These are phyloP conservation scores for Grammomys dolichurus DNA, from an alignment of 2,113 vertebrate species.

Conservation along the genomic window DNA sequence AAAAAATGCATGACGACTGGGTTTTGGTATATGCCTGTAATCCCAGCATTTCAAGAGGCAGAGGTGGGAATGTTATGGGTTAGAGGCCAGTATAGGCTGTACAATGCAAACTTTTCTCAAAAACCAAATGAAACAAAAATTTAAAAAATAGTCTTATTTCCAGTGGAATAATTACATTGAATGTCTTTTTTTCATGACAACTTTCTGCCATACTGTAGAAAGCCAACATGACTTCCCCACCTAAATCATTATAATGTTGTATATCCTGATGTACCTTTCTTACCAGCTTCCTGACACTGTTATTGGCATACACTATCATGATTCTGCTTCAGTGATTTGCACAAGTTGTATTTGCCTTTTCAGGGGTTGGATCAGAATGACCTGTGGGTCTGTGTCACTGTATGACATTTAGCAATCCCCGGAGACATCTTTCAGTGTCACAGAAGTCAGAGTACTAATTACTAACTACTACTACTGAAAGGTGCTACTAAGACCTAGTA, in stretches of 20 bases:
- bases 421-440: conserved; percentile 19
- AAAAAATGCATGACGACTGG: neutral
- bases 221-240: neutral
- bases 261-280: neutral
- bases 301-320: neutral
- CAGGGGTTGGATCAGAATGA: neutral
- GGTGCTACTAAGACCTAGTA: neutral
- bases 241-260: neutral
- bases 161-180: neutral
- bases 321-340: neutral
- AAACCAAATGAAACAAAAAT: neutral
- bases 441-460: neutral
- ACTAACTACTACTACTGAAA: neutral
- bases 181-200: neutral
- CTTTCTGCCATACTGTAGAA: neutral
- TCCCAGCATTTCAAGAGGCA: neutral
- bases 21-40: neutral
- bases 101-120: neutral
- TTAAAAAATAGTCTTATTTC: neutral
- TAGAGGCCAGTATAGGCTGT: neutral
- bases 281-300: neutral
- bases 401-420: neutral
- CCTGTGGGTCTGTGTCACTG: neutral
- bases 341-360: neutral
- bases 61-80: neutral